Base-by-base conservation (phyloP, 2,113 vertebrate species). In the pig (Sus scrofa) region DNA sequence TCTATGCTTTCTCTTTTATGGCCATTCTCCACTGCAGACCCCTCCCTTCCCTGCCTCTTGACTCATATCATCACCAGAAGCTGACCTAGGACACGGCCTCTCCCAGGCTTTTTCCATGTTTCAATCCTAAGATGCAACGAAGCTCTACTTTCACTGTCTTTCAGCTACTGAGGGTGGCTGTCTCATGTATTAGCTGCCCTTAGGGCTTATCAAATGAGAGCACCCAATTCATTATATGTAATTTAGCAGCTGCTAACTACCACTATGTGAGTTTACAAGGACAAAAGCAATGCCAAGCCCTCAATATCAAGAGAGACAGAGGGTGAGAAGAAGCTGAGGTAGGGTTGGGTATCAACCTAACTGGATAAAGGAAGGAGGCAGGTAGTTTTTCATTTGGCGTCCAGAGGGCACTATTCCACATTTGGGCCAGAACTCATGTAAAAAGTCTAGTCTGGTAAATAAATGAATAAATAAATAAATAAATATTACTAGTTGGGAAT, bases 221-320 rank as follows among this genome's bases (percentile, higher is more conserved):
- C 74, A 93, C 91, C 79, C 16, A 84, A 75, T 93, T 83, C 12
- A 93, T 96, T 65, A 85, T 81, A 39, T 87, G 92, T 90, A 94
- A 88, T 98, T 95, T 96, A 84, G 93, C 20, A 96, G 30, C 14
- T 81, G 90, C 30, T 91, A 92, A 96, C 74, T 92, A 92, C 65
- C 62, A 65, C 19, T 37, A 63, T 14, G 89, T 12, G 16, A 71
- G 60, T 86, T 91, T 86, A 91, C 19, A 89, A 87, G 68, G 30
- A 26, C 44, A 60, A 73, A 58, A 78, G 39, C 74, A 60, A 60
- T 39, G 34, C 15, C 8, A 1, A 26, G 1, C 24, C 30, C 34
- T 93, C 27, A 88, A 20, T 7, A 86, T 9, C 15, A 68, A 91
- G 15, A n/a, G 24, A 70, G n/a, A 54, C 32, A 37, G 52, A 89